A percentile compares a stretch with the other conserved stretches of the same genome.
These are phyloP conservation scores for Synergus itoensis DNA, from an alignment of 2,888 invertebrate genomes.

Conservation along the genomic window DNA sequence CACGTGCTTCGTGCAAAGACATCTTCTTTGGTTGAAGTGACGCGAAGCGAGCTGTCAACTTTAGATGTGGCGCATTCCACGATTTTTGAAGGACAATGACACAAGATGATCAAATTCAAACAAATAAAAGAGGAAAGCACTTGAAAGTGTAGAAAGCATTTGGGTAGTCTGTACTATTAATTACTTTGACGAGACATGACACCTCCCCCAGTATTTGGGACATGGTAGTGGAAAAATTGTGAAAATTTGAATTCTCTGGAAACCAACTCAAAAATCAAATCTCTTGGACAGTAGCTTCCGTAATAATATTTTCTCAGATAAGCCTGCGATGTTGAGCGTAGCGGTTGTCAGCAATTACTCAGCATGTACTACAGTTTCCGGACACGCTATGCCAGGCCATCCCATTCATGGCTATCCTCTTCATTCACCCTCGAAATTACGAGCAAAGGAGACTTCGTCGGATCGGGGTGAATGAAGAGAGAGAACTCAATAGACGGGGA, in stretches of 20 bases:
- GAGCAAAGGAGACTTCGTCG: slow-evolving; percentile 40
- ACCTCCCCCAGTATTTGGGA: no score
- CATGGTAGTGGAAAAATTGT: no score
- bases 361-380: slow-evolving; percentile 31
- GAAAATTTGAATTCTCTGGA: no score
- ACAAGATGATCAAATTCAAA: neutral
- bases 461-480: slow-evolving; percentile 47
- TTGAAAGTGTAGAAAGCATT: no score
- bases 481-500: slow-evolving; percentile 29
- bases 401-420: slow-evolving; percentile 51
- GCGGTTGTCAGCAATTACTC: slow-evolving; percentile 38
- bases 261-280: neutral
- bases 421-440: slow-evolving; percentile 72
- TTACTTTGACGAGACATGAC: no score
- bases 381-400: slow-evolving; percentile 36
- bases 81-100: neutral
- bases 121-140: no score
- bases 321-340: neutral
- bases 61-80: neutral
- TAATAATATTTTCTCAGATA: slow-evolving; percentile 16
- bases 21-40: slow-evolving; percentile 42
- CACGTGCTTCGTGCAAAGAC: slow-evolving; percentile 53
- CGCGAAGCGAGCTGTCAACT: neutral
- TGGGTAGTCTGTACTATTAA: no score
- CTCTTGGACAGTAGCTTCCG: neutral